A percentile compares a stretch with the other conserved stretches of the same genome.
Evolutionary conservation across 2,888 invertebrate species (phyloP).

Genomic region (Drosophila neonasuta): DNA sequence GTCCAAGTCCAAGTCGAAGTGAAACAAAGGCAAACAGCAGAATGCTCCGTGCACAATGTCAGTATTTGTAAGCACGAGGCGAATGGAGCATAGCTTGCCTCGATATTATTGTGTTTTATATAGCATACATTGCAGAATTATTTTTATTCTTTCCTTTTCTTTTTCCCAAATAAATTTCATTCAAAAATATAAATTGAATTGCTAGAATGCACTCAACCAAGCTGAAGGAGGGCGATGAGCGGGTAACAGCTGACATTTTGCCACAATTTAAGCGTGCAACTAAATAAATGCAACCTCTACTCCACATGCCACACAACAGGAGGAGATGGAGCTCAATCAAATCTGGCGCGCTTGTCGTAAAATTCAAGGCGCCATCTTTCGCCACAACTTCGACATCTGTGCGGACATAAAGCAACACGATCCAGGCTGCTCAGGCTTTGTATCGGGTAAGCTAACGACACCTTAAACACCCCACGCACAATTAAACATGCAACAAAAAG

Average conservation of each 20-base stretch:
- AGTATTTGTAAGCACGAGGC: conserved; percentile 53
- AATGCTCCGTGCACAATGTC: conserved; percentile 56
- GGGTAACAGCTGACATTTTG: conserved; percentile 52
- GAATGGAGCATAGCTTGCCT: conserved; percentile 21
- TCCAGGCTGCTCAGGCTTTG: conserved; percentile 86
- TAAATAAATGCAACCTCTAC: conserved; percentile 20
- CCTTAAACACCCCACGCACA: neutral
- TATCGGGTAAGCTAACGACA: conserved; percentile 84
- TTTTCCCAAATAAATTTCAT: conserved; percentile 30
- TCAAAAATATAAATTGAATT: conserved; percentile 30
- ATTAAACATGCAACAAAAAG: too few relatives aligned
- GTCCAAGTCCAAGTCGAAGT: conserved; percentile 11
- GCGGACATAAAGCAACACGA: conserved; percentile 88
- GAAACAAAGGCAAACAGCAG: conserved; percentile 57
- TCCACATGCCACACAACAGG: conserved; percentile 34
- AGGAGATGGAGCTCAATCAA: conserved; percentile 84
- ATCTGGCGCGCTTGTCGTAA: conserved; percentile 92
- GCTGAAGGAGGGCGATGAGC: conserved; percentile 68
- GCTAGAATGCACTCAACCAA: conserved; percentile 65
- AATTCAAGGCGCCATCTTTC: conserved; percentile 89
- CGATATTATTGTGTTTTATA: conserved; percentile 52
- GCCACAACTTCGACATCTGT: conserved; percentile 88
- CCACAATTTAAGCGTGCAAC: conserved; percentile 33
- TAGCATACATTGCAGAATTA: conserved; percentile 23
- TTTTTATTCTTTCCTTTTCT: conserved; percentile 31